phyloP scores from a whole-genome alignment of 2,888 invertebrate genomes.

The Erpobdella octoculata region DNA sequence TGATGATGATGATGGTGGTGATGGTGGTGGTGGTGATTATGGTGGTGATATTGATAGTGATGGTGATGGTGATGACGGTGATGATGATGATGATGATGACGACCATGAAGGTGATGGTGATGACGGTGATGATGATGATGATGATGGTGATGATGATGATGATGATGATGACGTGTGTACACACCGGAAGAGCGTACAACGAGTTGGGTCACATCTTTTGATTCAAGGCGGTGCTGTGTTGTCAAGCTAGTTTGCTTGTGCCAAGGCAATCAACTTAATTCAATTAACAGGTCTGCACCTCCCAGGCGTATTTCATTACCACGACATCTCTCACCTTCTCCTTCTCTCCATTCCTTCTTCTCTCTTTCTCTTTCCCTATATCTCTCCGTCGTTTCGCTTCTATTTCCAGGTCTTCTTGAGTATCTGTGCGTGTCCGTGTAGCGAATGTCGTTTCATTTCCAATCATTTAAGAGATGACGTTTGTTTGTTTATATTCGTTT shows the following conservation, averaged over 20 bases:
- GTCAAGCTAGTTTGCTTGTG: neutral
- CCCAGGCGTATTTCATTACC: constrained; percentile 13
- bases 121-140: neutral
- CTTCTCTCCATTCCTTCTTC: neutral
- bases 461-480: no score
- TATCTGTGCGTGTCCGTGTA: no score
- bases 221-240: neutral
- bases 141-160: constrained; percentile 5
- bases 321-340: neutral
- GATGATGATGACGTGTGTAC: constrained; percentile 9
- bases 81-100: neutral
- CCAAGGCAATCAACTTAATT: constrained; percentile 10
- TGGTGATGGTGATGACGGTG: neutral
- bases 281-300: constrained; percentile 5
- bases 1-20: neutral
- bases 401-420: no score
- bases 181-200: no score
- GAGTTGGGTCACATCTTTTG: no score
- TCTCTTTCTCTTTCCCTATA: neutral
- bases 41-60: neutral
- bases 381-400: no score
- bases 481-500: no score
- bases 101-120: neutral
- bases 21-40: neutral
- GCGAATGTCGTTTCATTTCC: no score